These are phyloP conservation scores for Leucophenga maculata DNA, from an alignment of 2,888 invertebrate genomes.

Conservation along the genomic window DNA sequence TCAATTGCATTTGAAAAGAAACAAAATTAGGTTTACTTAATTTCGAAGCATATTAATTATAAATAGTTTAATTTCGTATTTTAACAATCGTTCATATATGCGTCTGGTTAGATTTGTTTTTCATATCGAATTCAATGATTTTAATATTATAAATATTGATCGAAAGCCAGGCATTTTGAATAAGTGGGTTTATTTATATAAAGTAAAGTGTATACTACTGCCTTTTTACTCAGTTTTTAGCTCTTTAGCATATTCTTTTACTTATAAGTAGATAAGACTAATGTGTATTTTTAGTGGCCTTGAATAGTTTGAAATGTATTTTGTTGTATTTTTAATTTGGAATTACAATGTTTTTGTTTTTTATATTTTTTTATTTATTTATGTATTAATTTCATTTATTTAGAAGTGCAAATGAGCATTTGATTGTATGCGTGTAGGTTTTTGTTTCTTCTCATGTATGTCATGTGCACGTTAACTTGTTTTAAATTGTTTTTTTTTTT, in stretches of 20 bases:
- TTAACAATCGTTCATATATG: no score
- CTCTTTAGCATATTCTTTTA: not conserved
- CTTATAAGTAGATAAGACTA: not conserved
- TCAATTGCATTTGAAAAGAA: not conserved
- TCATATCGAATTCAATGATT: not conserved
- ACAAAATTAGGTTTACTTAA: no score
- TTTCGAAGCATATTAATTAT: no score
- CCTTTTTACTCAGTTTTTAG: not conserved
- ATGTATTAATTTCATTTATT: not conserved
- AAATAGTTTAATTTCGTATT: no score
- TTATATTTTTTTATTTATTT: constrained; percentile 25
- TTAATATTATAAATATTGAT: not conserved
- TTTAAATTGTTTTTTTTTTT: not conserved
- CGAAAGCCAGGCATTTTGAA: no score
- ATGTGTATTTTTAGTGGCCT: not conserved
- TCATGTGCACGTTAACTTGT: not conserved
- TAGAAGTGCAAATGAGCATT: constrained; percentile 9
- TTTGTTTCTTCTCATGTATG: not conserved
- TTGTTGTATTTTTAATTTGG: not conserved
- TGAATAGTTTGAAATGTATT: not conserved
- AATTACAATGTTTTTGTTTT: constrained; percentile 9
- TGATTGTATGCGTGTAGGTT: no score
- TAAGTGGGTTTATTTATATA: no score
- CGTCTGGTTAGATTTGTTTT: not conserved
- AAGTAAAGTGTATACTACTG: not conserved